phyloP scores from a whole-genome alignment of 1,140 invertebrate genomes.

The Eupristina koningsbergeri region DNA sequence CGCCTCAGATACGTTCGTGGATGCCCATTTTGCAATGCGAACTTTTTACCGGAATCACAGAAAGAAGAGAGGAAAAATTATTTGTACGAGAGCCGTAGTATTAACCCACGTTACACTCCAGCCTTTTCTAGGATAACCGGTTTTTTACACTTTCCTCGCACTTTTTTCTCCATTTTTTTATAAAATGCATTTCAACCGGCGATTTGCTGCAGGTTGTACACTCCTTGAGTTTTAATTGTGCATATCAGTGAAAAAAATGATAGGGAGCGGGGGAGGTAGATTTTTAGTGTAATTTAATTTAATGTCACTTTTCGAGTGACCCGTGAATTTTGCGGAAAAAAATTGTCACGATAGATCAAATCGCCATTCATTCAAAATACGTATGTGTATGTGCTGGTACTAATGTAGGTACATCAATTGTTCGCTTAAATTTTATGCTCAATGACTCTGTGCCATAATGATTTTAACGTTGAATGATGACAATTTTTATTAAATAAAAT shows the following conservation, averaged over 20 bases:
- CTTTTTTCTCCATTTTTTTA: not conserved
- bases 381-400: too few species aligned
- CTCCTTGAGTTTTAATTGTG: not conserved
- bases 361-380: too few species aligned
- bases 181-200: not conserved
- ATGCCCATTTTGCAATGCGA: slow-evolving; percentile 44
- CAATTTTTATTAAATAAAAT: too few species aligned
- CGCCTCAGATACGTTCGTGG: slow-evolving; percentile 32
- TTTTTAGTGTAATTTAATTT: not conserved
- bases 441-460: too few species aligned
- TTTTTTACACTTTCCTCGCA: slow-evolving; percentile 16
- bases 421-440: too few species aligned
- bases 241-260: not conserved
- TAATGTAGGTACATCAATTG: too few species aligned
- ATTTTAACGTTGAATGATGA: too few species aligned
- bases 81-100: not conserved
- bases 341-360: too few species aligned
- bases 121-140: slow-evolving; percentile 51
- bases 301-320: too few species aligned
- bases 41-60: slow-evolving; percentile 31
- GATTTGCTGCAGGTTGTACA: too few species aligned
- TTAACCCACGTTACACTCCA: slow-evolving; percentile 35
- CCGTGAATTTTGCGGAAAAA: too few species aligned
- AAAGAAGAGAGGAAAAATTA: not conserved
- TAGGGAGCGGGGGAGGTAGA: not conserved